A percentile compares a stretch with the other conserved stretches of the same genome.
These are phyloP conservation scores for Alouatta palliata DNA, from an alignment of 2,113 vertebrate genomes.

Conservation along the genomic window DNA sequence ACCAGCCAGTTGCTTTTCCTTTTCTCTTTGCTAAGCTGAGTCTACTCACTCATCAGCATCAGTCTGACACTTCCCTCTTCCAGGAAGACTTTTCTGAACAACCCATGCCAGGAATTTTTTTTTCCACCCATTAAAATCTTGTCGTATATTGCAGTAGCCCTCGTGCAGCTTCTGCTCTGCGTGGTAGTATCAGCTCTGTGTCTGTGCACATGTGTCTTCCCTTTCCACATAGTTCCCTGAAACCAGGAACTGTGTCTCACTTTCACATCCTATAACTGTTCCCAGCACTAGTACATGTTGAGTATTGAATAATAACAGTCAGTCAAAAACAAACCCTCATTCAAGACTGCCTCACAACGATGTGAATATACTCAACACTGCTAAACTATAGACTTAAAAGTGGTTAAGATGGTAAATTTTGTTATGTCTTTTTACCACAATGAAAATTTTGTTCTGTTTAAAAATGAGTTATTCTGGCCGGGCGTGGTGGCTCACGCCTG, in stretches of 20 bases:
- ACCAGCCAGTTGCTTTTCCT: neutral
- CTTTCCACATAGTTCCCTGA: neutral
- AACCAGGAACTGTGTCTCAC: neutral
- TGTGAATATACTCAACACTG: neutral
- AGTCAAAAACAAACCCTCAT: neutral
- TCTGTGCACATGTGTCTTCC: neutral
- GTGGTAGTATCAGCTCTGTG: neutral
- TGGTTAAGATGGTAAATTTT: neutral
- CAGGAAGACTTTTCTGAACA: neutral
- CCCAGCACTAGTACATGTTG: neutral
- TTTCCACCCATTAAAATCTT: neutral
- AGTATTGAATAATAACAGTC: neutral
- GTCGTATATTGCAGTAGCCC: neutral
- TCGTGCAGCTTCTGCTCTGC: neutral
- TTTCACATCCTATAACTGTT: neutral
- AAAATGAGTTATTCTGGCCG: slow-evolving; percentile 7
- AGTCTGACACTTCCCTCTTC: neutral
- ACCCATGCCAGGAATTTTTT: neutral
- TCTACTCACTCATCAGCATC: neutral
- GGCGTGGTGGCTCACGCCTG: too few species aligned
- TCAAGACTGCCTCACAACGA: neutral
- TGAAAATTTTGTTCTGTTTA: neutral
- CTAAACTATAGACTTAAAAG: neutral
- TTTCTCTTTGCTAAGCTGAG: neutral
- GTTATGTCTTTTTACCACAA: neutral